Conservation (phyloP, 1,140 invertebrate species). For the Drosophila melanogaster region Release_6_plus_ISO1_MT NT_037436.4:5215001-5215500, state of each 20-base stretch:
- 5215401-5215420: slow-evolving; percentile 31
- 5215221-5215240: slow-evolving; percentile 11
- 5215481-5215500: neutral
- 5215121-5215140: slow-evolving; percentile 71
- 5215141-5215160: slow-evolving; percentile 68
- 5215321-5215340: slow-evolving; percentile 9
- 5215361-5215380: slow-evolving; percentile 16
- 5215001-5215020: slow-evolving; percentile 71
- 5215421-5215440: slow-evolving; percentile 35
- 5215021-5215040: slow-evolving; percentile 1
- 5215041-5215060: slow-evolving; percentile 8
- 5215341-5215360: slow-evolving; percentile 12
- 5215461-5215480: neutral
- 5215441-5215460: slow-evolving; percentile 23
- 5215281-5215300: slow-evolving; percentile 25
- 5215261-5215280: slow-evolving; percentile 16
- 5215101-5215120: slow-evolving; percentile 28
- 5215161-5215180: slow-evolving; percentile 73
- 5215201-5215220: slow-evolving; percentile 27
- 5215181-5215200: slow-evolving; percentile 50
- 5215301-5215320: slow-evolving; percentile 38
- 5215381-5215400: slow-evolving; percentile 37
- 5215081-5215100: slow-evolving; percentile 4
- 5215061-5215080: slow-evolving; percentile 36
- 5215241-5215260: slow-evolving; percentile 1